These are phyloP conservation scores for Tokudaia muenninki DNA, from an alignment of 2,797 vertebrate species.

Conservation along the genomic window DNA sequence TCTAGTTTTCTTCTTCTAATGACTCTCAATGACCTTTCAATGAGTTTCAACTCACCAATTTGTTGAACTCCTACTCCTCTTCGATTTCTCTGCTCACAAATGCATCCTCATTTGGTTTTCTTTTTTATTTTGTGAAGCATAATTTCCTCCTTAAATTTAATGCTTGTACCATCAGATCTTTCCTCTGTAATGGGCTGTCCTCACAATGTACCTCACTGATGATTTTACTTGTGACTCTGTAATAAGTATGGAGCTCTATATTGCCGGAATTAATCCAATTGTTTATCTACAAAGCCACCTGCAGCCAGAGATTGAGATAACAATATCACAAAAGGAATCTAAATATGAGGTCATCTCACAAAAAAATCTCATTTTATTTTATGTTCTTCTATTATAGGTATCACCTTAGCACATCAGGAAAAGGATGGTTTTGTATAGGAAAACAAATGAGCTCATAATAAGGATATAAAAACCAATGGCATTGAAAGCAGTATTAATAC, in stretches of 20 bases:
- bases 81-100: neutral
- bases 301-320: conserved; percentile 61
- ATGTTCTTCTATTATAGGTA: conserved; percentile 60
- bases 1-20: conserved; percentile 22
- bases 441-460: conserved; percentile 68
- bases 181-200: neutral
- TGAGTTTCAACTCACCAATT: neutral
- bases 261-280: conserved; percentile 43
- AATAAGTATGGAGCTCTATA: conserved; percentile 6
- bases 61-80: neutral
- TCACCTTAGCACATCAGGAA: conserved; percentile 57
- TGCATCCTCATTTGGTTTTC: neutral
- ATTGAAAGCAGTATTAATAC: conserved; percentile 61
- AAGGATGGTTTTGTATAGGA: conserved; percentile 51
- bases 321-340: conserved; percentile 68
- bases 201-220: conserved; percentile 15
- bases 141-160: conserved; percentile 55
- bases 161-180: conserved; percentile 1
- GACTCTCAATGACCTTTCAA: neutral
- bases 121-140: conserved; percentile 42
- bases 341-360: conserved; percentile 61
- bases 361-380: conserved; percentile 73
- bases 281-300: conserved; percentile 70
- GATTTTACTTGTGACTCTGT: conserved; percentile 33
- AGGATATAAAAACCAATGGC: conserved; percentile 64